Conservation (phyloP, 2,113 vertebrate species). For the Cyanoliseus patagonus region DNA sequence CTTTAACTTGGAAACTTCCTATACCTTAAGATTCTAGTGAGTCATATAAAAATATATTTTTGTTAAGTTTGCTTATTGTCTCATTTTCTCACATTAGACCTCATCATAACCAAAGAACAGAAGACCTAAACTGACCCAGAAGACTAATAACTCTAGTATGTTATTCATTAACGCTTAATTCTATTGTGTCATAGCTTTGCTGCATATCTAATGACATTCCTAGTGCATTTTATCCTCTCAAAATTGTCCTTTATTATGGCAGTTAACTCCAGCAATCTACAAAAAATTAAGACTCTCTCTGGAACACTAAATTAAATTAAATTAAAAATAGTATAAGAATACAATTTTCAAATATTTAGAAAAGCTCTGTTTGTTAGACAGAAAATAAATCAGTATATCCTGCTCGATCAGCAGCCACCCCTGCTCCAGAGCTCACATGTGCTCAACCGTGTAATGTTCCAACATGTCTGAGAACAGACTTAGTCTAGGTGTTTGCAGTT, state of each 20-base stretch:
- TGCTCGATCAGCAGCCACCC: not conserved
- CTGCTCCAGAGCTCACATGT: not conserved
- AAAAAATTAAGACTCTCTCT: conserved; percentile 43
- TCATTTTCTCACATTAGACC: not conserved
- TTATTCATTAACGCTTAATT: conserved; percentile 47
- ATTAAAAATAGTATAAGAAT: not conserved
- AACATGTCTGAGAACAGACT: fast-evolving
- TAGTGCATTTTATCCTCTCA: conserved; percentile 33
- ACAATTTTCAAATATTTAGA: not conserved
- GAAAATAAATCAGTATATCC: not conserved
- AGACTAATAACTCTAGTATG: conserved; percentile 4
- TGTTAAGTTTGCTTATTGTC: not conserved
- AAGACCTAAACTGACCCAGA: conserved; percentile 47
- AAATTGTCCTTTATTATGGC: conserved; percentile 56
- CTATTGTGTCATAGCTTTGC: conserved; percentile 1
- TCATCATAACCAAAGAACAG: not conserved
- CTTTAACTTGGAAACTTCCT: not conserved
- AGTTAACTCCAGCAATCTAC: conserved; percentile 23
- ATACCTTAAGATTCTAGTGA: not conserved
- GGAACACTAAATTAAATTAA: conserved; percentile 10
- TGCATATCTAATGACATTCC: conserved; percentile 29
- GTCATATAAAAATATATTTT: not conserved
- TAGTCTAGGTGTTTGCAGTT: not conserved
- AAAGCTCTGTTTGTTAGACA: not conserved
- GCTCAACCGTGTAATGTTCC: not conserved